Conservation (phyloP, 2,888 invertebrate genomes). For the Fragum whitleyi region DNA sequence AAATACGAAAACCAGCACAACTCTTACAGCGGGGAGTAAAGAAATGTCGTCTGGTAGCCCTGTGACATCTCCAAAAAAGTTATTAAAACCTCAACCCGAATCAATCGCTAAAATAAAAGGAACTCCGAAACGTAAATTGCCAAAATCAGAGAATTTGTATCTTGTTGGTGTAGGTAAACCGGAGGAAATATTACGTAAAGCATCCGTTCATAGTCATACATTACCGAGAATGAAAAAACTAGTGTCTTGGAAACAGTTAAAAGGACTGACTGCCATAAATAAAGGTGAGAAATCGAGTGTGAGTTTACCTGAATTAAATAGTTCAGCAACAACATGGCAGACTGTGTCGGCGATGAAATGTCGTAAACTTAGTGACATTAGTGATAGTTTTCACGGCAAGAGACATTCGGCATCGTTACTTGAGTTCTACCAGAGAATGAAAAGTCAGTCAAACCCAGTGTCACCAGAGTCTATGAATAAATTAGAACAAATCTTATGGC, state of each 20-base stretch:
- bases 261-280: slow-evolving; percentile 67
- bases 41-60: slow-evolving; percentile 49
- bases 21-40: slow-evolving; percentile 62
- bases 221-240: slow-evolving; percentile 63
- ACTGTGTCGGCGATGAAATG: slow-evolving; percentile 63
- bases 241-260: slow-evolving; percentile 77
- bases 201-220: slow-evolving; percentile 62
- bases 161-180: slow-evolving; percentile 63
- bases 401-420: slow-evolving; percentile 77
- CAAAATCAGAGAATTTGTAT: slow-evolving; percentile 59
- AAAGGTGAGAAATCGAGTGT: slow-evolving; percentile 70
- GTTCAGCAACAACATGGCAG: slow-evolving; percentile 64
- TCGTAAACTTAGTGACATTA: slow-evolving; percentile 66
- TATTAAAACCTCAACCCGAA: slow-evolving; percentile 35
- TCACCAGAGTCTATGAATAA: slow-evolving; percentile 78
- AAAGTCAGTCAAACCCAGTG: slow-evolving; percentile 76
- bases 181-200: slow-evolving; percentile 61
- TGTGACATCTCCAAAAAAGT: slow-evolving; percentile 35
- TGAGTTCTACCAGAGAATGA: slow-evolving; percentile 79
- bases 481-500: slow-evolving; percentile 76
- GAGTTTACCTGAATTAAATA: slow-evolving; percentile 77
- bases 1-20: slow-evolving; percentile 54
- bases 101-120: slow-evolving; percentile 45
- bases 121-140: slow-evolving; percentile 18
- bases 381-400: slow-evolving; percentile 76